Evolutionary conservation across 2,888 invertebrate species (phyloP).

Genomic region (Mechanitis mazaeus): DNA sequence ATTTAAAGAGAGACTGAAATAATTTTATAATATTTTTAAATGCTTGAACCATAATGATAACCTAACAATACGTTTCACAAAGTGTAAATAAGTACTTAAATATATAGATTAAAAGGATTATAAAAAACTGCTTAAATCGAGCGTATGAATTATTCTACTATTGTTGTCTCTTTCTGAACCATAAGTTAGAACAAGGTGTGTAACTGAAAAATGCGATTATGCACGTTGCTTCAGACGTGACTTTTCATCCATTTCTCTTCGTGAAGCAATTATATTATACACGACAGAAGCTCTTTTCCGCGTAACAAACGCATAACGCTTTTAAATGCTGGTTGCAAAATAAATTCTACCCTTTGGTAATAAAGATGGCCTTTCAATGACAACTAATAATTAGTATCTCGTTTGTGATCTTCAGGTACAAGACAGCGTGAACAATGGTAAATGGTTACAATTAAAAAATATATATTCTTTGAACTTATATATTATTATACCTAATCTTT

Average conservation of each 20-base stretch:
- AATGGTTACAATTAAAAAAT: too few relatives aligned
- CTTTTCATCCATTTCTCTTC: constrained; percentile 51
- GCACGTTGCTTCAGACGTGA: constrained; percentile 41
- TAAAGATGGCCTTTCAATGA: constrained; percentile 21
- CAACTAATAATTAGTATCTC: constrained; percentile 9
- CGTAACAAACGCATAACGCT: constrained; percentile 34
- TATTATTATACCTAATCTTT: background rate
- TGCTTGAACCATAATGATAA: too few relatives aligned
- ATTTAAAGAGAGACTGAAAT: too few relatives aligned
- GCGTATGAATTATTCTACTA: constrained; percentile 11
- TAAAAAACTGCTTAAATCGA: constrained; percentile 2
- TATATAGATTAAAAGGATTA: background rate
- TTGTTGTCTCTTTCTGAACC: constrained; percentile 21
- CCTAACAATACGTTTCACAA: too few relatives aligned
- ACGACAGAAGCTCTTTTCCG: constrained; percentile 36
- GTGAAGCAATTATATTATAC: constrained; percentile 53
- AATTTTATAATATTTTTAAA: too few relatives aligned
- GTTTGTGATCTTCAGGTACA: background rate
- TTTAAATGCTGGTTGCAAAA: constrained; percentile 15
- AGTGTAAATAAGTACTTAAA: too few relatives aligned
- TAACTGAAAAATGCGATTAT: constrained; percentile 42
- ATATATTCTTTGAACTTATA: too few relatives aligned
- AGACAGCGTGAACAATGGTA: too few relatives aligned
- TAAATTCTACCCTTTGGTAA: constrained; percentile 19
- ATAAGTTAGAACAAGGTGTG: constrained; percentile 34